phyloP scores from a whole-genome alignment of 2,888 invertebrate species.

The Pelosia muscerda region DNA sequence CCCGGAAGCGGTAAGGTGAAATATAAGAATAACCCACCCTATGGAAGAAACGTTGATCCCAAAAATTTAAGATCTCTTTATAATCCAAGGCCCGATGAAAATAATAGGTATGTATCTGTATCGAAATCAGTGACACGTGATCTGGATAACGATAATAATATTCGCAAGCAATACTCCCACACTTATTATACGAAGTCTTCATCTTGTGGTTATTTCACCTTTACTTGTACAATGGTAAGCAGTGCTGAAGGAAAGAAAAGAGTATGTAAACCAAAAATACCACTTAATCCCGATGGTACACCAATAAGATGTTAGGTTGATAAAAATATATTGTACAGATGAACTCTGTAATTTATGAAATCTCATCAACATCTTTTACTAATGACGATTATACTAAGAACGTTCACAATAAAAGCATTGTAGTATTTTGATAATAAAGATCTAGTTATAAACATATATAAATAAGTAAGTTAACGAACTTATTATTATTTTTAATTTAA shows the following conservation, averaged over 20 bases:
- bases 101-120: slow-evolving; percentile 91
- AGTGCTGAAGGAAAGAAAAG: slow-evolving; percentile 92
- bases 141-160: slow-evolving; percentile 87
- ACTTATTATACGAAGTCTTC: slow-evolving; percentile 95
- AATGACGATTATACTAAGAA: not conserved
- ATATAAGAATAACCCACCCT: slow-evolving; percentile 69
- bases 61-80: slow-evolving; percentile 75
- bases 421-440: slow-evolving; percentile 3
- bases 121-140: slow-evolving; percentile 93
- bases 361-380: not conserved
- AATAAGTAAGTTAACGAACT: not conserved
- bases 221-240: slow-evolving; percentile 93
- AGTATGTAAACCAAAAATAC: slow-evolving; percentile 93
- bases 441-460: not conserved
- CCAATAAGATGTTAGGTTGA: slow-evolving; percentile 86
- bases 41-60: slow-evolving; percentile 66
- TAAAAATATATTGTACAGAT: slow-evolving; percentile 8
- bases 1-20: slow-evolving; percentile 82
- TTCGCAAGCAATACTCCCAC: slow-evolving; percentile 91
- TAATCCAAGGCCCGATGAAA: slow-evolving; percentile 75
- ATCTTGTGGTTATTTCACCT: slow-evolving; percentile 95
- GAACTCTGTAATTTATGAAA: not conserved
- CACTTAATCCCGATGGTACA: slow-evolving; percentile 91
- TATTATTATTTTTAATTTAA: not conserved
- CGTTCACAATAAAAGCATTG: slow-evolving; percentile 1